Evolutionary conservation across 2,113 vertebrate genomes (phyloP).

Genomic region (Thryonomys swinderianus): DNA sequence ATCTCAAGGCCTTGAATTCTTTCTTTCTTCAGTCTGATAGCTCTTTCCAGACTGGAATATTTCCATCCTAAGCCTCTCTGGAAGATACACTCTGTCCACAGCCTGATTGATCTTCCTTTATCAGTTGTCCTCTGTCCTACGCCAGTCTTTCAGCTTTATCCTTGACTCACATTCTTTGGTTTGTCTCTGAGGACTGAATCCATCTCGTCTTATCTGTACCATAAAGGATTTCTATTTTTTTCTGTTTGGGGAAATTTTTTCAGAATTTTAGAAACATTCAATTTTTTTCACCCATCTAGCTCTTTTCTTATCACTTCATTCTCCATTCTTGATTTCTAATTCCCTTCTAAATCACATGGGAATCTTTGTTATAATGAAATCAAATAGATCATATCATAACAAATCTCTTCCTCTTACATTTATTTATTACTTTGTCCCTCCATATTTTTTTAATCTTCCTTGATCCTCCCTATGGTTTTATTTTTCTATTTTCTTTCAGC

Average conservation of each 20-base stretch:
- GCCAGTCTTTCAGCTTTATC: background rate
- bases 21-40: background rate
- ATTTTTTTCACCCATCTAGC: background rate
- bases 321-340: conserved; percentile 16
- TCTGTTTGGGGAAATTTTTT: background rate
- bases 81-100: background rate
- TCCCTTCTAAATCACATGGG: background rate
- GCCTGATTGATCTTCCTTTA: background rate
- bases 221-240: background rate
- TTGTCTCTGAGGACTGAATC: background rate
- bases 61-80: background rate
- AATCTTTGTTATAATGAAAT: conserved; percentile 5
- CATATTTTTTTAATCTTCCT: background rate
- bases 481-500: background rate
- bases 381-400: background rate
- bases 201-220: background rate
- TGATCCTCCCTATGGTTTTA: background rate
- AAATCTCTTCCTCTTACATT: background rate
- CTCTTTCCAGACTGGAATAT: background rate
- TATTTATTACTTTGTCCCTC: background rate
- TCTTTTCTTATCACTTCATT: background rate
- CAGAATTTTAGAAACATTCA: background rate
- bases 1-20: background rate
- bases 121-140: background rate
- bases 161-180: background rate